Conservation (phyloP, 2,888 invertebrate species). For the Drosophila prostipennis region DNA sequence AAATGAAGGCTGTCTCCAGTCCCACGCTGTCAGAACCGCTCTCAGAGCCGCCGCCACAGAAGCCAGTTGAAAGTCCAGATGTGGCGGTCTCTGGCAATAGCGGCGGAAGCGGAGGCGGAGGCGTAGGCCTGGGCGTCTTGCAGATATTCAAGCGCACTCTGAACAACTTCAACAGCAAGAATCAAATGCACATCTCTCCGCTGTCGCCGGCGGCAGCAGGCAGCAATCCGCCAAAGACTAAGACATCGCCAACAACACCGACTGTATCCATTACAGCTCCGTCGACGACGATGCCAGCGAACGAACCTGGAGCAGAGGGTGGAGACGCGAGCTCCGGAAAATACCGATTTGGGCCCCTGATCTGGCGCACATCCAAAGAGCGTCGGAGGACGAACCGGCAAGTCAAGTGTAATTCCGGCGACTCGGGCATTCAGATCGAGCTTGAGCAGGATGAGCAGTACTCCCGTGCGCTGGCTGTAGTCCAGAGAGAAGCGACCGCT, state of each 20-base stretch:
- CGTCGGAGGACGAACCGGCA: slow-evolving; percentile 88
- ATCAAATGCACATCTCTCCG: slow-evolving; percentile 65
- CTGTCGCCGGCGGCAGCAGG: slow-evolving; percentile 34
- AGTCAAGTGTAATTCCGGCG: slow-evolving; percentile 90
- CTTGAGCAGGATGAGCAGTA: slow-evolving; percentile 84
- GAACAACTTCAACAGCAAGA: slow-evolving; percentile 84
- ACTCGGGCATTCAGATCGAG: slow-evolving; percentile 90
- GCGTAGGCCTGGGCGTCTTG: slow-evolving; percentile 85
- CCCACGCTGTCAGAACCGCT: slow-evolving; percentile 80
- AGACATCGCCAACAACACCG: slow-evolving; percentile 45
- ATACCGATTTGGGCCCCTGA: slow-evolving; percentile 88
- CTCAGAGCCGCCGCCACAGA: slow-evolving; percentile 28
- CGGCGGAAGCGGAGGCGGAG: slow-evolving; percentile 7
- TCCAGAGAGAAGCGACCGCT: background rate
- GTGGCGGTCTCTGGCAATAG: slow-evolving; percentile 30
- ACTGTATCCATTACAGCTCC: slow-evolving; percentile 49
- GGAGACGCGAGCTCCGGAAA: slow-evolving; percentile 67
- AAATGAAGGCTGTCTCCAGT: slow-evolving; percentile 84
- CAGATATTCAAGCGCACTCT: slow-evolving; percentile 90
- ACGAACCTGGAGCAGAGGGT: slow-evolving; percentile 8
- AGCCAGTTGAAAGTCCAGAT: slow-evolving; percentile 21
- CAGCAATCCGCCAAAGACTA: slow-evolving; percentile 23
- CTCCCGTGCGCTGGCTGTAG: slow-evolving; percentile 51
- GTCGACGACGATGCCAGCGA: slow-evolving; percentile 8
- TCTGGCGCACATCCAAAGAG: slow-evolving; percentile 90